phyloP scores from a whole-genome alignment of 2,888 invertebrate genomes.

The Phaonia tiefii region DNA sequence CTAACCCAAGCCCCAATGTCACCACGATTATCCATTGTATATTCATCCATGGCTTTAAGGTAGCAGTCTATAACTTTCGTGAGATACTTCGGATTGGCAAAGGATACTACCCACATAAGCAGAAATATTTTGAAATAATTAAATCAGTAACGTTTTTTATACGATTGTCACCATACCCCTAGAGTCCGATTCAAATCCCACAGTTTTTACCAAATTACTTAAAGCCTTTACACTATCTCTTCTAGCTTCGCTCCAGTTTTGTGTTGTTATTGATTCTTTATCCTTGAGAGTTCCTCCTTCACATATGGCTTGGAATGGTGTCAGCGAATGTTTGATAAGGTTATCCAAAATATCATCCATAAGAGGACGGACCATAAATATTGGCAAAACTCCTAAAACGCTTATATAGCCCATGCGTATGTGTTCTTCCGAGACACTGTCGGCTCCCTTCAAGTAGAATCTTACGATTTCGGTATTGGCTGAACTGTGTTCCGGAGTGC shows the following conservation, averaged over 20 bases:
- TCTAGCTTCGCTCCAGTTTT: conserved; percentile 93
- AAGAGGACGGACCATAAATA: conserved; percentile 75
- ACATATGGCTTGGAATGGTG: conserved; percentile 70
- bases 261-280: conserved; percentile 74
- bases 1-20: conserved; percentile 98
- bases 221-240: conserved; percentile 90
- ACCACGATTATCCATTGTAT: conserved; percentile 95
- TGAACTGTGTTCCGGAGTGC: conserved; percentile 64
- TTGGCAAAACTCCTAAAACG: conserved; percentile 86
- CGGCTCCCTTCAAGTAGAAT: conserved; percentile 82
- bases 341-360: conserved; percentile 73
- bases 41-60: conserved; percentile 90
- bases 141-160: background rate
- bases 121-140: background rate
- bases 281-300: conserved; percentile 64
- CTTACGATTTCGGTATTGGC: conserved; percentile 82
- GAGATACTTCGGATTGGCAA: conserved; percentile 77
- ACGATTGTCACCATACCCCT: conserved; percentile 46
- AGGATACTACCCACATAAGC: conserved; percentile 70
- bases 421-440: conserved; percentile 84
- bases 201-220: conserved; percentile 85
- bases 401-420: conserved; percentile 91
- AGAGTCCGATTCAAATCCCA: conserved; percentile 82
- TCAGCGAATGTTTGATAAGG: conserved; percentile 75
- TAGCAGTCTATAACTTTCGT: conserved; percentile 85